Evolutionary conservation across 2,888 invertebrate genomes (phyloP).

Genomic region (Cenopis cana): DNA sequence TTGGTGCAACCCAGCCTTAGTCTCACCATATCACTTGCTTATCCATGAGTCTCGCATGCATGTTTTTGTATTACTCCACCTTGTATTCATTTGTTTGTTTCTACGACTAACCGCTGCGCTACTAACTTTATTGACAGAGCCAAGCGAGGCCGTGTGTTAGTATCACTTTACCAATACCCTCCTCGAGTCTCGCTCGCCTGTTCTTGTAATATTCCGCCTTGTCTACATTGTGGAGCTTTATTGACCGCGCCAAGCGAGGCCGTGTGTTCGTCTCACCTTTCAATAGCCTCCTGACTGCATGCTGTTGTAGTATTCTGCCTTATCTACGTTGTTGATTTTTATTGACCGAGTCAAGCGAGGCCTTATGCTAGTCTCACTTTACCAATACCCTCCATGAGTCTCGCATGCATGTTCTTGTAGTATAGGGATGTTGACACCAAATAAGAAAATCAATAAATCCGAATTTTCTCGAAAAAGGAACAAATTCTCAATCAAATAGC

Average conservation of each 20-base stretch:
- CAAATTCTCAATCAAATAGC: too few species aligned
- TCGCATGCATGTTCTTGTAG: constrained; percentile 86
- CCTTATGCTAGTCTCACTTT: constrained; percentile 65
- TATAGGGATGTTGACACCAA: too few species aligned
- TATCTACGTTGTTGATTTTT: constrained; percentile 85
- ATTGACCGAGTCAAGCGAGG: too few species aligned
- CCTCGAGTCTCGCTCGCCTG: constrained; percentile 77
- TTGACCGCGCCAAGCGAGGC: not conserved
- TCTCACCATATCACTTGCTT: too few species aligned
- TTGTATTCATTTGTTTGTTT: too few species aligned
- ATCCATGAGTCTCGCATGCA: constrained; percentile 80
- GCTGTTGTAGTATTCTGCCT: constrained; percentile 85
- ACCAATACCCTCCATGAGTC: constrained; percentile 88
- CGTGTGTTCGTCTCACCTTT: constrained; percentile 65
- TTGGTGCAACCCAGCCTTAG: too few species aligned
- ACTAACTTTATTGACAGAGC: too few species aligned
- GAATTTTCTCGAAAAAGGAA: too few species aligned
- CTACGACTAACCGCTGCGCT: constrained; percentile 69
- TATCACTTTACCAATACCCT: constrained; percentile 86
- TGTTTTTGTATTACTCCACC: too few species aligned
- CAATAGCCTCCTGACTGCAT: constrained; percentile 88
- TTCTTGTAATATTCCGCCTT: too few species aligned
- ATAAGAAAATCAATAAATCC: too few species aligned
- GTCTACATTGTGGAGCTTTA: too few species aligned
- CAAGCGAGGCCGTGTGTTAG: not conserved